Evolutionary conservation across 2,888 invertebrate genomes (phyloP), one percentile per base, ranked within the genome.

Genomic region (Callinectes sapidus): DNA sequence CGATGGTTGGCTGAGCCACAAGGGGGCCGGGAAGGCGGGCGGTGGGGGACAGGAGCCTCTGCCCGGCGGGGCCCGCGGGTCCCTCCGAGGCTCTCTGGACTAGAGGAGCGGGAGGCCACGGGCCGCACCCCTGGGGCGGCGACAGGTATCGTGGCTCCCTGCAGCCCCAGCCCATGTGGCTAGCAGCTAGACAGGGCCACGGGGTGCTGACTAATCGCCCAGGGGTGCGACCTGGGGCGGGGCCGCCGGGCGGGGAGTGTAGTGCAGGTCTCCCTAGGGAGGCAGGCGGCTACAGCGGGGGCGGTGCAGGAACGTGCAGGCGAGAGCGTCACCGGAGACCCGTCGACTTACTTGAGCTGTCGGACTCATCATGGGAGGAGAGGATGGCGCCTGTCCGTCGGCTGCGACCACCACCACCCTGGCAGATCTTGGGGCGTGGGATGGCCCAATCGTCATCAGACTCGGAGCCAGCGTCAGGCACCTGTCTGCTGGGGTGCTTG

Each of bases 311-410:
- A 77, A 90, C 54, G 91, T 85, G 32, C 48, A 61, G 86, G 81
- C 87, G 87, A 89, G 91, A 77, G 48, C 92, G 90, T 94, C 93
- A 94, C 92, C 94, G 93, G 28, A 94, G 92, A 28, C 91, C 93
- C 48, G 92, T 93, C n/a, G 92, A 94, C 91, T 94, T 93, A 91
- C 92, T 93, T 66, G 94, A 94, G 88, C 92, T 93, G 66, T 94
- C 94, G 61, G 94, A 94, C 87, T 94, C 94, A 55, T 94, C 93
- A 6, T 89, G 91, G 81, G 55, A 35, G 71, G 28, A 87, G 90
- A 85, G 28, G 90, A 90, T 61, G 35, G 90, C 92, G 13, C 92
- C 92, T 23, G 92, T 92, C 87, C 92, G 86, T 90, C 92, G 92
- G 66, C 28, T 77, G 28, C 92, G 93, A 48, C 28, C 91, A 39